phyloP scores from a whole-genome alignment of 2,113 vertebrate species.

The Erythrolamprus reginae region DNA sequence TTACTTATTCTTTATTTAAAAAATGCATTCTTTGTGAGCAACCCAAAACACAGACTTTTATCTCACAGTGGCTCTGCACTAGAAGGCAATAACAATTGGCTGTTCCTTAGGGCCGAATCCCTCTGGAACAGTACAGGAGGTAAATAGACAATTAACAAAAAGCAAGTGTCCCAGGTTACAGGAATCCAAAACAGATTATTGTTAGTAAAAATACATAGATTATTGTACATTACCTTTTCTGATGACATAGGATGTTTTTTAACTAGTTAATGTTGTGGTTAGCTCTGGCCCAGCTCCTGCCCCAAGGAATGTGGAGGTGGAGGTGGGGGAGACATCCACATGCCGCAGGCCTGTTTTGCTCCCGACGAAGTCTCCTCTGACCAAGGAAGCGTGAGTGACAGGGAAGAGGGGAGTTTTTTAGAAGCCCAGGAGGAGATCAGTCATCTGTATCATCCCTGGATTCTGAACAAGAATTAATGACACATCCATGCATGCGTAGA shows the following conservation, averaged over 20 bases:
- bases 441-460: too few species aligned
- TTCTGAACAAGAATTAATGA: too few species aligned
- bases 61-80: neutral
- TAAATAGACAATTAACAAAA: neutral
- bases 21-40: neutral
- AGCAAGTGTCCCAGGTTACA: neutral
- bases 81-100: neutral
- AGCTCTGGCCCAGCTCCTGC: too few species aligned
- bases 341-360: too few species aligned
- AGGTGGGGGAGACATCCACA: too few species aligned
- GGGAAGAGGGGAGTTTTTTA: too few species aligned
- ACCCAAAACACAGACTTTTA: neutral
- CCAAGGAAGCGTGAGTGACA: too few species aligned
- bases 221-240: neutral
- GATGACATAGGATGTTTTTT: neutral
- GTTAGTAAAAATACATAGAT: neutral
- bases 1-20: neutral
- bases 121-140: neutral
- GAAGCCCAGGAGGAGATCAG: too few species aligned
- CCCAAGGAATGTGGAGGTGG: too few species aligned
- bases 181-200: neutral
- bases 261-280: too few species aligned
- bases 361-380: too few species aligned
- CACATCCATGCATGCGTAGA: too few species aligned
- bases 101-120: neutral